These are phyloP conservation scores for Therioaphis trifolii DNA, from an alignment of 2,888 invertebrate genomes.

Conservation along the genomic window DNA sequence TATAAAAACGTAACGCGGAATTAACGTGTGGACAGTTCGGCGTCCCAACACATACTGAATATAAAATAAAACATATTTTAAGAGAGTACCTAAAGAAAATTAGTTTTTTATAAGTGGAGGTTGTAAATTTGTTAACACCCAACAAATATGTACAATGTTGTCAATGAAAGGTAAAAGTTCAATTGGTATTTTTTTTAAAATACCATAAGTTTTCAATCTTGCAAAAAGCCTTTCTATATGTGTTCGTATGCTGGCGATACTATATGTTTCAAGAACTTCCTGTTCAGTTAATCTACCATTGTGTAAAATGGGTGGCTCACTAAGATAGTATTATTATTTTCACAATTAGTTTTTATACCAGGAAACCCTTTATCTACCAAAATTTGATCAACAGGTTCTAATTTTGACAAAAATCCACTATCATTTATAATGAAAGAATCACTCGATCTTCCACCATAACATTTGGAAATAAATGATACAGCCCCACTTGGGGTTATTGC, in stretches of 20 bases:
- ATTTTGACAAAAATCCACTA: background rate
- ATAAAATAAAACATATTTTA: too few relatives aligned
- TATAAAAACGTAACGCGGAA: too few relatives aligned
- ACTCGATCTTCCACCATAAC: slow-evolving; percentile 13
- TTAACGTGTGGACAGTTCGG: too few relatives aligned
- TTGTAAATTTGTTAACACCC: slow-evolving; percentile 16
- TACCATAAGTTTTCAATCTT: background rate
- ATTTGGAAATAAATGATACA: slow-evolving; percentile 6
- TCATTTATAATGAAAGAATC: slow-evolving; percentile 20
- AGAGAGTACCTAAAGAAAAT: background rate
- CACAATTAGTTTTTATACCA: background rate
- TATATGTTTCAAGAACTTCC: slow-evolving; percentile 12
- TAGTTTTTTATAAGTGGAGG: background rate
- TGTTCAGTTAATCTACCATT: background rate
- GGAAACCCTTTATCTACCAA: background rate
- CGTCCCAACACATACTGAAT: too few relatives aligned
- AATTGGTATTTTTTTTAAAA: background rate
- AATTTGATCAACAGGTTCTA: background rate
- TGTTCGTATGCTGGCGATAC: background rate
- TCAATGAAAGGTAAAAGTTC: slow-evolving; percentile 2
- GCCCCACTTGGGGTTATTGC: too few relatives aligned
- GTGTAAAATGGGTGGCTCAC: background rate
- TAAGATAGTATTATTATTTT: background rate
- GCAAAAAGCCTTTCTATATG: slow-evolving; percentile 4
- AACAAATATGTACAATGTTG: background rate